Base-by-base conservation (phyloP, 2,797 vertebrate genomes). In the Peromyscus nudipes region DNA sequence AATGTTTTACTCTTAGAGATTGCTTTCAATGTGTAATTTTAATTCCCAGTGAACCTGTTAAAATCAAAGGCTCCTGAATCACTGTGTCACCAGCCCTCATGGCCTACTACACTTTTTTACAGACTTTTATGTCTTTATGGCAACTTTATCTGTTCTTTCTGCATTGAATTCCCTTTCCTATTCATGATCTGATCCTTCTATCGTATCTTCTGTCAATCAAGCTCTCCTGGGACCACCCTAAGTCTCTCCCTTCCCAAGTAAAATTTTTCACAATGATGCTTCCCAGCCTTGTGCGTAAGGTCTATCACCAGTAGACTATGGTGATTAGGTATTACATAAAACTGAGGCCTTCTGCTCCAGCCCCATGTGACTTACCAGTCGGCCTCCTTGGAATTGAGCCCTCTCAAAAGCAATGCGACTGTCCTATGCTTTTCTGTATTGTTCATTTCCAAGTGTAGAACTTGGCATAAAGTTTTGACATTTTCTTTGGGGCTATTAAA, bases 11-110 rank as follows among this genome's bases (percentile, higher is more conserved):
- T 87, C 19, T 19, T 82, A 64, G 6, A 5, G 29, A 8, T 90
- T 82, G 27, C 55, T 82, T 93, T 57, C 57, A 92, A 21, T 37
- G 19, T 89, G 34, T 27, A 84, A 34, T n/a, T 77, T 71, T 96
- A 9, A 71, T 82, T 67, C 93, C 52, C 49, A 23, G 62, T n/a
- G 31, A 46, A 64, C 4, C 12, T 27, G 4, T 75, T 92, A 75
- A 87, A 60, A 95, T 52, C 11, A 81, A 90, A 77, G 23, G 17
- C 12, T 91, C 69, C 69, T 57, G 11, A 12, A 43, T 27, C 23
- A 49, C 46, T 43, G 55, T 12, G 6, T 55, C 8, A 27, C 2
- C 37, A 46, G 1, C 29, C 16, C 25, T 6, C 3, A 13, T 12
- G 27, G 2, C 37, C n/a, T 21, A 43, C 25, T 21, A 77, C 4